Evolutionary conservation across 2,797 vertebrate species (phyloP), one percentile per base, ranked within the genome.

Genomic region (Mareca strepera): DNA sequence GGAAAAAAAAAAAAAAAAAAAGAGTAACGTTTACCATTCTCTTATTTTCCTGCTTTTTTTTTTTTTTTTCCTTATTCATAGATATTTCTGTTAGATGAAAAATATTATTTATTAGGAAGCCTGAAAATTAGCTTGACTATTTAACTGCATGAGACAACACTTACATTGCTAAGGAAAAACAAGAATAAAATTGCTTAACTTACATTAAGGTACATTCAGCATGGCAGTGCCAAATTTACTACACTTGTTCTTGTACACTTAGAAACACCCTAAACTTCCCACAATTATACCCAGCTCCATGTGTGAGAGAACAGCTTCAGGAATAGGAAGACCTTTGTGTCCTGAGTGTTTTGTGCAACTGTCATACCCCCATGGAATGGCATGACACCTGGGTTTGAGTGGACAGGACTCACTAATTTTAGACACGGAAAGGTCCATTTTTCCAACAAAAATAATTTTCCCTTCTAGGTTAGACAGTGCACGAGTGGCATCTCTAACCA

Each of bases 331-430:
- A 84, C 4, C 11, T 82, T 68, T 73, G 39, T 58, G 23, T 64
- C 39, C 43, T 17, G 23, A 17, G 17, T 26, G 9, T 72, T 87
- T 93, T 48, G 17, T 12, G 18, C 53, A 37, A 55, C 6, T 1
- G 0, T 59, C 55, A 56, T 0, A 0, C 64, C 9, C 35, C n/a
- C 55, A 39, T 26, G 68, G 52, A 75, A 23, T 2, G 31, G 14
- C 26, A 44, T 12, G 44, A 6, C 11, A 17, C 4, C 13, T 41
- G 13, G 17, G 50, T 33, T 41, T 39, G 60, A 76, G 68, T 14
- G 22, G 59, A 41, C n/a, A 41, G 28, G n/a, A 66, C 16, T 92
- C 35, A 6, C 4, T 28, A 18, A 20, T 39, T 89, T 64, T 60
- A 73, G 23, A 20, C 66, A 74, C 8, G 41, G 14, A 41, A 72